These are phyloP conservation scores for Eupithecia inturbata DNA, from an alignment of 2,888 invertebrate species.

Conservation along the genomic window DNA sequence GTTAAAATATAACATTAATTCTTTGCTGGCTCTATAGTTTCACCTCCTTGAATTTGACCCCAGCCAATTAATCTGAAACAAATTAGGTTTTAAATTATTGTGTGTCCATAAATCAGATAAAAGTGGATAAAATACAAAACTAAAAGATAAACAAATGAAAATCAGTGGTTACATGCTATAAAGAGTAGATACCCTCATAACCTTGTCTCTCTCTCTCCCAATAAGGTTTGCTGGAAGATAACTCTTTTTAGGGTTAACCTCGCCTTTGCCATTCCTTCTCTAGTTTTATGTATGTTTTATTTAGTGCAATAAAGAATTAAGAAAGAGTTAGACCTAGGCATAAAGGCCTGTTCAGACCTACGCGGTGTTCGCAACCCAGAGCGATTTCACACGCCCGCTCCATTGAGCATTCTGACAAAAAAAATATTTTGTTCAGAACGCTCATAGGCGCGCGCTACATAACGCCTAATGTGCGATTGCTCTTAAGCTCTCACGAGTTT, in stretches of 20 bases:
- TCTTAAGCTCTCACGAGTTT: background rate
- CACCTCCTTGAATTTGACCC: conserved; percentile 99
- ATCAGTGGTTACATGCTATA: background rate
- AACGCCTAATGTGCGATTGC: background rate
- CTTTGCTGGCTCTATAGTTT: conserved; percentile 94
- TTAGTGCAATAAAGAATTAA: too few relatives aligned
- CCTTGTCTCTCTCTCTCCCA: too few relatives aligned
- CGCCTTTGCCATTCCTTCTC: too few relatives aligned
- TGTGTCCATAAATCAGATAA: background rate
- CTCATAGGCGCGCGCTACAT: background rate
- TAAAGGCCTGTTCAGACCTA: too few relatives aligned
- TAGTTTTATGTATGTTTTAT: too few relatives aligned
- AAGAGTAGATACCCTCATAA: too few relatives aligned
- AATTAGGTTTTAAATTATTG: background rate
- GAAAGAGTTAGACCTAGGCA: background rate
- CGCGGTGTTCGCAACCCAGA: too few relatives aligned
- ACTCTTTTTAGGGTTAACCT: too few relatives aligned
- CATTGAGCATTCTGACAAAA: too few relatives aligned
- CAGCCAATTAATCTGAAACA: conserved; percentile 96
- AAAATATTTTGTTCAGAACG: background rate
- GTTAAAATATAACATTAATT: conserved; percentile 73
- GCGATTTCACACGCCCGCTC: too few relatives aligned
- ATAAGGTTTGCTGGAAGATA: too few relatives aligned
- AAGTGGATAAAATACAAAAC: background rate
- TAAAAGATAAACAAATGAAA: background rate